phyloP scores from a whole-genome alignment of 2,797 vertebrate genomes.

The Halcyon leucocephala region DNA sequence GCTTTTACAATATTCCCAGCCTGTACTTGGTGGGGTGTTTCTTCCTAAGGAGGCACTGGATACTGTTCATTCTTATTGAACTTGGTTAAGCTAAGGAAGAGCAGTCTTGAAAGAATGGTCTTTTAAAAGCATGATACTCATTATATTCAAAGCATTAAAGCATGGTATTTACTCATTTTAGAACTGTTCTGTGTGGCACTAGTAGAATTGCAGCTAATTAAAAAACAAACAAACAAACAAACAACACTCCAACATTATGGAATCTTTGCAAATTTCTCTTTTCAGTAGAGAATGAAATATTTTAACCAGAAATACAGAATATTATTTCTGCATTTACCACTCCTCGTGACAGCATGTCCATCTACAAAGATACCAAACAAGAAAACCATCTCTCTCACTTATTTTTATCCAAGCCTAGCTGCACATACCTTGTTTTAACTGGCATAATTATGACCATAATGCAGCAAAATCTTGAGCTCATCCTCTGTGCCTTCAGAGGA shows the following conservation, averaged over 20 bases:
- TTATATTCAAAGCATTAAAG: not conserved
- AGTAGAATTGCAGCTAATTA: not conserved
- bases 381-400: not conserved
- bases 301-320: not conserved
- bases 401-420: not conserved
- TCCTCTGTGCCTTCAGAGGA: not conserved
- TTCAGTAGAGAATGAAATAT: not conserved
- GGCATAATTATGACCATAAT: not conserved
- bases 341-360: not conserved
- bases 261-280: not conserved
- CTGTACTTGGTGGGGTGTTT: accelerated
- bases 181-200: not conserved
- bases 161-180: not conserved
- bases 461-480: not conserved
- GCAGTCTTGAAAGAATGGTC: not conserved
- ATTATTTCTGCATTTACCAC: not conserved
- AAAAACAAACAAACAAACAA: not conserved
- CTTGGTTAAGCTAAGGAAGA: not conserved
- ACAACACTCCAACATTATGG: not conserved
- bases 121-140: not conserved
- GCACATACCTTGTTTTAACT: not conserved
- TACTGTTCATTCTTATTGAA: accelerated
- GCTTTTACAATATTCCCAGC: not conserved
- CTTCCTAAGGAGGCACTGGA: not conserved
- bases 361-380: not conserved